Evolutionary conservation across 2,888 invertebrate genomes (phyloP).

Genomic region (Drepana falcataria): DNA sequence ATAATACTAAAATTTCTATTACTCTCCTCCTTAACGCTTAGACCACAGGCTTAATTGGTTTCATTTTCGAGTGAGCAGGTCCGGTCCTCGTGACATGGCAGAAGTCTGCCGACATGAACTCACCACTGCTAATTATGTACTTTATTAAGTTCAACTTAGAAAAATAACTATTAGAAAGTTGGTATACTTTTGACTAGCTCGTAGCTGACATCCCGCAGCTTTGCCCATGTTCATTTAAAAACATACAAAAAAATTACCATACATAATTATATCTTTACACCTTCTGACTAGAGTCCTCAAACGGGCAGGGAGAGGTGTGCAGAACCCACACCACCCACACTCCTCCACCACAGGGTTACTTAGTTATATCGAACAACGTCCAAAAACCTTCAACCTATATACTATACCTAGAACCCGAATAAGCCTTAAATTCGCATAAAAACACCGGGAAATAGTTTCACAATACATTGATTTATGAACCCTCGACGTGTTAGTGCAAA

Average conservation of each 20-base stretch:
- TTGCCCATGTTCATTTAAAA: too few species aligned
- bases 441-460: slow-evolving; percentile 8
- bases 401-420: too few species aligned
- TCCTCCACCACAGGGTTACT: too few species aligned
- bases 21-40: slow-evolving; percentile 26
- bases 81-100: slow-evolving; percentile 53
- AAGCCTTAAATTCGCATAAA: background rate
- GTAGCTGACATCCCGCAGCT: too few species aligned
- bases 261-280: too few species aligned
- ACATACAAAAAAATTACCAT: too few species aligned
- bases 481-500: slow-evolving; percentile 13
- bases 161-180: slow-evolving; percentile 13
- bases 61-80: slow-evolving; percentile 75
- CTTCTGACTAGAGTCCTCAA: too few species aligned
- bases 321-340: too few species aligned
- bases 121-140: slow-evolving; percentile 39
- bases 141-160: slow-evolving; percentile 22
- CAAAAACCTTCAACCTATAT: too few species aligned
- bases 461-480: slow-evolving; percentile 23
- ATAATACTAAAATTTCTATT: too few species aligned
- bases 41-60: slow-evolving; percentile 66
- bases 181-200: background rate
- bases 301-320: too few species aligned
- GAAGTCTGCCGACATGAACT: slow-evolving; percentile 47
- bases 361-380: too few species aligned